Evolutionary conservation across 1,140 invertebrate species (phyloP).

Genomic region (Cherax quadricarinatus): DNA sequence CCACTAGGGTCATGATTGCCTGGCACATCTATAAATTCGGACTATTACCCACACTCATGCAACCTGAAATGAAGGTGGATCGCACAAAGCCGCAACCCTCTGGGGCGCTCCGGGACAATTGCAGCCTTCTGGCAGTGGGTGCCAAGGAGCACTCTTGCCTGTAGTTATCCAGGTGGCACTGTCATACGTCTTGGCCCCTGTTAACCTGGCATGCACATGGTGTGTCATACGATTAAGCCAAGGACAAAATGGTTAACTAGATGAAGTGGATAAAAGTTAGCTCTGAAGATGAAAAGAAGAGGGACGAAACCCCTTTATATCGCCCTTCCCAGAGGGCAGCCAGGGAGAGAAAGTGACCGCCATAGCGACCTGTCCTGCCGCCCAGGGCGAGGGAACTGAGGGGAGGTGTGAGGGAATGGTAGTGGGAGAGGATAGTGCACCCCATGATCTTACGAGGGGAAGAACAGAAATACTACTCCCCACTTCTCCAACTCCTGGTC

Average conservation of each 20-base stretch:
- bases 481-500: neutral
- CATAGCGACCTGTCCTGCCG: neutral
- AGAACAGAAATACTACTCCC: neutral
- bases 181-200: slow-evolving; percentile 47
- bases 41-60: slow-evolving; percentile 65
- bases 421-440: neutral
- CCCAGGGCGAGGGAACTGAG: neutral
- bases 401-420: neutral
- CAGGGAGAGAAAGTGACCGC: neutral
- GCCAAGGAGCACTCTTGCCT: neutral
- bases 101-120: neutral
- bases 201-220: slow-evolving; percentile 71
- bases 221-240: slow-evolving; percentile 71
- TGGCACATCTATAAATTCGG: slow-evolving; percentile 49
- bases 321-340: neutral
- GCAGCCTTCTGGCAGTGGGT: neutral
- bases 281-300: slow-evolving; percentile 64
- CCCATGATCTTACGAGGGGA: neutral
- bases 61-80: slow-evolving; percentile 69
- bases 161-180: slow-evolving; percentile 49
- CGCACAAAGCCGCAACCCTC: slow-evolving; percentile 39
- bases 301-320: slow-evolving; percentile 40
- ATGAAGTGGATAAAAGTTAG: slow-evolving; percentile 68
- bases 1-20: slow-evolving; percentile 25
- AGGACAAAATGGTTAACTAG: slow-evolving; percentile 71